phyloP scores from a whole-genome alignment of 2,797 vertebrate genomes.

The Morus bassanus region DNA sequence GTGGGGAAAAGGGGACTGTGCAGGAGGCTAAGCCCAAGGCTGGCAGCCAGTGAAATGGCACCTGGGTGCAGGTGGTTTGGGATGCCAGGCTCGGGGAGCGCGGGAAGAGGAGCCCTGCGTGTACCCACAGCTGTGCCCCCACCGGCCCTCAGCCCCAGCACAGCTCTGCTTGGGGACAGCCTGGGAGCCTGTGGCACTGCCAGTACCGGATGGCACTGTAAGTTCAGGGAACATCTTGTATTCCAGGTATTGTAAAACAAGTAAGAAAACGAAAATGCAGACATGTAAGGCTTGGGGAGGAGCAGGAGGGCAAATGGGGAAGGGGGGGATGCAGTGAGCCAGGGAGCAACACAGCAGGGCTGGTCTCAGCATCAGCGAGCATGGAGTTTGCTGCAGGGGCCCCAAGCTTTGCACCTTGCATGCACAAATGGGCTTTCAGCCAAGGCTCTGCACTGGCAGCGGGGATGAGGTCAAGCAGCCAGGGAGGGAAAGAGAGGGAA shows the following conservation, averaged over 20 bases:
- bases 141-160: neutral
- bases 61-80: neutral
- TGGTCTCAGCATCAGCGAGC: neutral
- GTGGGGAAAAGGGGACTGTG: neutral
- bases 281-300: neutral
- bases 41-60: neutral
- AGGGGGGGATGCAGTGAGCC: neutral
- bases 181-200: neutral
- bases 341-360: neutral
- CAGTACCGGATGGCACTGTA: neutral
- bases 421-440: neutral
- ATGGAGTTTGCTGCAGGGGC: neutral
- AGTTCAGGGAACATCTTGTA: neutral
- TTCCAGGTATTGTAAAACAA: neutral
- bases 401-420: neutral
- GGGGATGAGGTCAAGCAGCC: neutral
- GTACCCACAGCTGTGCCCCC: neutral
- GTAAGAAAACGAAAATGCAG: neutral
- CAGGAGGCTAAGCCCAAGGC: neutral
- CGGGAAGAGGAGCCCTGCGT: neutral
- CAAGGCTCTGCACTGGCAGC: accelerated
- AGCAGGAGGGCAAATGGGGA: neutral
- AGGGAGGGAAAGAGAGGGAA: neutral
- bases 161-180: neutral
- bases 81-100: accelerated